phyloP scores from a whole-genome alignment of 2,888 invertebrate species.

The Ormyrus nitidulus region DNA sequence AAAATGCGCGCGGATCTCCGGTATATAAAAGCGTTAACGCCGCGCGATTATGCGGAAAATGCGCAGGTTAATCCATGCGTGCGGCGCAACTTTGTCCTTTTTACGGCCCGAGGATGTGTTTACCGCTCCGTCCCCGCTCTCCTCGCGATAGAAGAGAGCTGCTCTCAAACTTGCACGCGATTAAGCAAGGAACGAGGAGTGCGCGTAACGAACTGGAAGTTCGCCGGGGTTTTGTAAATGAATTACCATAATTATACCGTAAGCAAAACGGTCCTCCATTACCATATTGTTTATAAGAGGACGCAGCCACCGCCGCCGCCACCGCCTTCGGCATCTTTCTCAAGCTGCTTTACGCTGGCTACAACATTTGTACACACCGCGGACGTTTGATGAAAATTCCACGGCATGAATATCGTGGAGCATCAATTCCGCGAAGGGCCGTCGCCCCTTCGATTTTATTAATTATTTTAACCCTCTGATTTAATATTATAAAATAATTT shows the following conservation, averaged over 20 bases:
- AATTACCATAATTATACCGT: constrained; percentile 72
- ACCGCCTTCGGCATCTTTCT: constrained; percentile 54
- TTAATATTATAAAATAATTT: no score
- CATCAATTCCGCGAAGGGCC: no score
- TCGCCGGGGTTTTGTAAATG: constrained; percentile 66
- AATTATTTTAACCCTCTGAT: no score
- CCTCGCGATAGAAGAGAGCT: constrained; percentile 8
- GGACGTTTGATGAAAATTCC: background rate
- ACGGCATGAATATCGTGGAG: no score
- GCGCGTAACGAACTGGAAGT: constrained; percentile 57
- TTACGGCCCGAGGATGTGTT: constrained; percentile 23
- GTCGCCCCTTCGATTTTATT: no score
- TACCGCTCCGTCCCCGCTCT: constrained; percentile 3
- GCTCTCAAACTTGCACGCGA: constrained; percentile 33
- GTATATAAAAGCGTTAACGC: no score
- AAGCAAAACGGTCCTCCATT: constrained; percentile 65
- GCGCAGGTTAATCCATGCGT: background rate
- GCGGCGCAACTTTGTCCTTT: constrained; percentile 6
- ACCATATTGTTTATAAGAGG: constrained; percentile 66
- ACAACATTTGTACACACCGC: background rate
- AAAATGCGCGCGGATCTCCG: no score
- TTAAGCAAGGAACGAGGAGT: constrained; percentile 39
- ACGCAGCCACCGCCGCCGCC: constrained; percentile 53
- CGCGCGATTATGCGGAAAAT: no score
- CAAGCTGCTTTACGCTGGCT: constrained; percentile 19